Percentiles rank a stretch among this genome's conserved stretches.
These are phyloP conservation scores for Brachionus koreanus DNA, from an alignment of 1,140 invertebrate species.

Conservation along the genomic window DNA sequence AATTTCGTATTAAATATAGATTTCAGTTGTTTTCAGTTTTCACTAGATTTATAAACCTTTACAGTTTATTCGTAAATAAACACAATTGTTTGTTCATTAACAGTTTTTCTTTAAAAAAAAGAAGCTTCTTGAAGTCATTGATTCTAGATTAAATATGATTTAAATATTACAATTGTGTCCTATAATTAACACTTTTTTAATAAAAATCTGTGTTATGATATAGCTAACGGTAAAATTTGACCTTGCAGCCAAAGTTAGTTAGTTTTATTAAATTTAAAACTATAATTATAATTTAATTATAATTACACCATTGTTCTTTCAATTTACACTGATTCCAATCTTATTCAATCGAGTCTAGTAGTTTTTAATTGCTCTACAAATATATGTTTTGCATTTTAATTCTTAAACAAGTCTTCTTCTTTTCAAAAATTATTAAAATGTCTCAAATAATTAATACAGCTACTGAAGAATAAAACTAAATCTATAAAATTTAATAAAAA, in stretches of 20 bases:
- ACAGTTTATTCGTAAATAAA: not conserved
- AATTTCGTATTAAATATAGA: not conserved
- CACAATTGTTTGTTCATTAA: conserved; percentile 2
- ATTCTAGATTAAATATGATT: conserved; percentile 22
- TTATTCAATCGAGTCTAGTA: not conserved
- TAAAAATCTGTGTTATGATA: not conserved
- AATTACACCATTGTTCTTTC: not conserved
- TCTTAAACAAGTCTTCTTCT: too few relatives aligned
- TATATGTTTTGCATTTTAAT: too few relatives aligned
- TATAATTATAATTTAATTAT: conserved; percentile 24
- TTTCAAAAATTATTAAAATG: too few relatives aligned
- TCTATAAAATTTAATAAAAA: too few relatives aligned
- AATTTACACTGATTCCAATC: not conserved
- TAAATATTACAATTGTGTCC: not conserved
- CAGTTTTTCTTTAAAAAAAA: not conserved
- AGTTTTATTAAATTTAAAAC: conserved; percentile 16
- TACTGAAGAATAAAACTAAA: too few relatives aligned
- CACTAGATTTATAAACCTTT: not conserved
- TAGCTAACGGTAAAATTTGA: not conserved
- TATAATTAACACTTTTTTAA: conserved; percentile 31
- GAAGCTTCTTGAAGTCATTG: not conserved
- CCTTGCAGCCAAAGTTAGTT: not conserved
- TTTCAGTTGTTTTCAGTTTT: not conserved
- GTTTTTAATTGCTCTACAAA: too few relatives aligned
- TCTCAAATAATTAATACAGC: too few relatives aligned